These are phyloP conservation scores for Anneissia japonica DNA, from an alignment of 35 echinoderm and acorn worm species.

Conservation along the genomic window DNA sequence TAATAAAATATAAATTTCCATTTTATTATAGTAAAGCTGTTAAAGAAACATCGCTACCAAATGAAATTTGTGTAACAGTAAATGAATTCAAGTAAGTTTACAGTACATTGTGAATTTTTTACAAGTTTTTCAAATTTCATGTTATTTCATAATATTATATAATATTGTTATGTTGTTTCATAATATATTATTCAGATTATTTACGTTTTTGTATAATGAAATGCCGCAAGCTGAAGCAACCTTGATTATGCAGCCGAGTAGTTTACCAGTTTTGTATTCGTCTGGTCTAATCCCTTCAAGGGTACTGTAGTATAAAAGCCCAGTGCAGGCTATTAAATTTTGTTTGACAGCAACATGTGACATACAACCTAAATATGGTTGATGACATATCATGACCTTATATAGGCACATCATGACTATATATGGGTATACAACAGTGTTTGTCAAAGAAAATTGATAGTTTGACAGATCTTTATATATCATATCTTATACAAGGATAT, in stretches of 20 bases:
- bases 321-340: neutral
- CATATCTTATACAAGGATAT: neutral
- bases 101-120: neutral
- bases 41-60: conserved; percentile 38
- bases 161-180: too few species aligned
- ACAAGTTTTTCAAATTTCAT: neutral
- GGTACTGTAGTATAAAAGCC: neutral
- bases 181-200: too few species aligned
- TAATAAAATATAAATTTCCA: too few species aligned
- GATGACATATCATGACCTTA: neutral
- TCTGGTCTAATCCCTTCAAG: too few species aligned
- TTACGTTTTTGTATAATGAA: too few species aligned
- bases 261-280: too few species aligned
- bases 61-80: conserved; percentile 35
- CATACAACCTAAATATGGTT: neutral
- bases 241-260: too few species aligned
- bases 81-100: conserved; percentile 44
- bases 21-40: conserved; percentile 43
- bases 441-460: neutral
- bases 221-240: too few species aligned
- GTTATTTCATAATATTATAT: too few species aligned
- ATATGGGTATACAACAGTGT: neutral
- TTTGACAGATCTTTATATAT: neutral
- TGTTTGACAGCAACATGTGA: neutral
- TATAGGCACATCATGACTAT: neutral